Evolutionary conservation across 1,140 invertebrate species (phyloP).

Genomic region (Drosophila lowei): DNA sequence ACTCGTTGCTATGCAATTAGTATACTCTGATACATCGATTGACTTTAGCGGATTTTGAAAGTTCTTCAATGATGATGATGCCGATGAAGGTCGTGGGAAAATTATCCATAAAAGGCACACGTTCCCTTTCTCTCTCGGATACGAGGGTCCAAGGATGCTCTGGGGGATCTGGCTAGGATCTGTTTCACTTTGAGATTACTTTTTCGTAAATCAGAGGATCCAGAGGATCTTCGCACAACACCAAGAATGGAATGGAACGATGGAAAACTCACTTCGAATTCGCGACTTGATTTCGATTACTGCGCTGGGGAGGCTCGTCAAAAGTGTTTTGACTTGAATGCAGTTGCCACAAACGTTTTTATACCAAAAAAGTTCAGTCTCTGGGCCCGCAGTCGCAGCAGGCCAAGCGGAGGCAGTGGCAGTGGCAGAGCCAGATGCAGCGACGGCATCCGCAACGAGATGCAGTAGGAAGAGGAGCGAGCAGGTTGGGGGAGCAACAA

Average conservation of each 20-base stretch:
- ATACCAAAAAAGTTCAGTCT: slow-evolving; percentile 51
- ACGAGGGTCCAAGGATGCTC: too few species aligned
- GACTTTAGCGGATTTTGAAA: slow-evolving; percentile 41
- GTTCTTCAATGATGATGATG: slow-evolving; percentile 32
- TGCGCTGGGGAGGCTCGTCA: slow-evolving; percentile 73
- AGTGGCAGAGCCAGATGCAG: slow-evolving; percentile 28
- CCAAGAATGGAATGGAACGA: slow-evolving; percentile 6
- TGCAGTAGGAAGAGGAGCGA: slow-evolving; percentile 39
- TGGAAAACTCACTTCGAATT: slow-evolving; percentile 62
- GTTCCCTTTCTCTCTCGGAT: too few species aligned
- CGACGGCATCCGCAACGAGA: slow-evolving; percentile 68
- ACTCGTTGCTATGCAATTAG: slow-evolving; percentile 46
- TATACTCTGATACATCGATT: slow-evolving; percentile 25
- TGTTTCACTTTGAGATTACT: slow-evolving; percentile 1
- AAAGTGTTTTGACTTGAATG: slow-evolving; percentile 76
- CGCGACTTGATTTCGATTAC: slow-evolving; percentile 46
- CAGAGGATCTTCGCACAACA: slow-evolving; percentile 1
- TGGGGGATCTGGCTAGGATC: not conserved
- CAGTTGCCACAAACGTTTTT: slow-evolving; percentile 75
- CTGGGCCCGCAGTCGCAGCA: slow-evolving; percentile 36
- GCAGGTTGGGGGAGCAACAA: slow-evolving; percentile 12
- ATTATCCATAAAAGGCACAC: slow-evolving; percentile 28
- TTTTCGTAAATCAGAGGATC: not conserved
- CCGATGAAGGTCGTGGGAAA: slow-evolving; percentile 43
- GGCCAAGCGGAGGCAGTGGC: slow-evolving; percentile 18